Evolutionary conservation across 2,797 vertebrate genomes (phyloP), one percentile per base, ranked within the genome.

Genomic region (Lophius americanus): DNA sequence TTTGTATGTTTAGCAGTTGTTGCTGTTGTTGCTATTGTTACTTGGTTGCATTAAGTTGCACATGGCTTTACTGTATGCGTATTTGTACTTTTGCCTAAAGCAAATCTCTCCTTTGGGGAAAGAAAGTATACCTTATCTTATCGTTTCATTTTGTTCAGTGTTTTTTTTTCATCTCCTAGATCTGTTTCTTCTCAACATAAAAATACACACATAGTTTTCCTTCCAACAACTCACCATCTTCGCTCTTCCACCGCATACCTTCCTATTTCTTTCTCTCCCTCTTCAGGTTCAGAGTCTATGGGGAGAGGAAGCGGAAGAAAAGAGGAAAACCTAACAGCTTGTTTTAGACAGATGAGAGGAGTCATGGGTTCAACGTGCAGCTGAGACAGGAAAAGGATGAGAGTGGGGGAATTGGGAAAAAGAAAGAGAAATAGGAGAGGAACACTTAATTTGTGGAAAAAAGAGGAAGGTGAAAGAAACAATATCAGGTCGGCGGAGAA

Each of bases 241-340:
- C 23, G 37, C 42, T 68, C n/a, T 35, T 13, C 35, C 23, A 4
- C 14, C 46, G 42, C n/a, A 47, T 33, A 39, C 49, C 57, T 60
- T 69, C 13, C 36, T 59, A 46, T 54, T 13, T 41, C 38, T 59
- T 13, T 41, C 38, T 59, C 6, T 51, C 37, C 42, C 47, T 44
- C 33, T 42, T 10, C 64, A 42, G 47, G 36, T 71, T 66, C 44
- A 36, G 35, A 39, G 67, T 68, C 70, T 80, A 63, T 63, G 63
- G 61, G 33, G 55, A 86, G 61, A 76, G 42, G 54, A 76, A 54
- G 42, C 73, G 37, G 61, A 85, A 76, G 73, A 82, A 73, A 83
- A 73, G 65, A 79, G 79, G 70, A 82, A 83, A 84, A 75, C 64
- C 64, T 64, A 79, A 82, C 38, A 12, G 37, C 62, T 67, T 12